phyloP scores from a whole-genome alignment of 2,888 invertebrate genomes.

The Phymatocera aterrima region DNA sequence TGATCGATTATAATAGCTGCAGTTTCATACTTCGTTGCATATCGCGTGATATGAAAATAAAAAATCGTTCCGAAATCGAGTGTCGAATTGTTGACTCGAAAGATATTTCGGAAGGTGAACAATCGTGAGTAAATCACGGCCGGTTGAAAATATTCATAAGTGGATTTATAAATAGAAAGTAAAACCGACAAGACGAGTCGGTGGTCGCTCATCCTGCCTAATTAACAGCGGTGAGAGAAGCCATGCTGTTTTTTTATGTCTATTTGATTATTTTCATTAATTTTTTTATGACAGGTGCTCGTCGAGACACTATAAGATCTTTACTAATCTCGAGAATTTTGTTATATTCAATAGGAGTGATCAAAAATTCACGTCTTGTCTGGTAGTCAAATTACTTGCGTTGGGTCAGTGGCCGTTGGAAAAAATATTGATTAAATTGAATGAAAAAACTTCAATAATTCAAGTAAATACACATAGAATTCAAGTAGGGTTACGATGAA shows the following conservation, averaged over 20 bases:
- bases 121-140: not conserved
- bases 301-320: slow-evolving; percentile 28
- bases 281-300: slow-evolving; percentile 38
- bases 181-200: slow-evolving; percentile 45
- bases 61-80: not conserved
- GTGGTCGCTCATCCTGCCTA: slow-evolving; percentile 31
- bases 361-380: slow-evolving; percentile 42
- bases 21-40: no score
- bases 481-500: no score
- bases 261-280: not conserved
- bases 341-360: slow-evolving; percentile 45
- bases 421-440: not conserved
- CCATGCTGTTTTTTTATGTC: slow-evolving; percentile 15
- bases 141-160: slow-evolving; percentile 23
- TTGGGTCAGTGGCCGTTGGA: slow-evolving; percentile 11
- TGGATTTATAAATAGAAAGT: slow-evolving; percentile 48
- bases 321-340: slow-evolving; percentile 29
- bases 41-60: no score
- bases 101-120: not conserved
- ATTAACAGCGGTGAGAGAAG: slow-evolving; percentile 41
- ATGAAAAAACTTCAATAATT: no score
- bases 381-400: slow-evolving; percentile 34
- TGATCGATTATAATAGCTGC: no score
- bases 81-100: not conserved
- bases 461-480: not conserved